Evolutionary conservation across 1,140 invertebrate genomes (phyloP).

Genomic region (Cotesia glomerata): DNA sequence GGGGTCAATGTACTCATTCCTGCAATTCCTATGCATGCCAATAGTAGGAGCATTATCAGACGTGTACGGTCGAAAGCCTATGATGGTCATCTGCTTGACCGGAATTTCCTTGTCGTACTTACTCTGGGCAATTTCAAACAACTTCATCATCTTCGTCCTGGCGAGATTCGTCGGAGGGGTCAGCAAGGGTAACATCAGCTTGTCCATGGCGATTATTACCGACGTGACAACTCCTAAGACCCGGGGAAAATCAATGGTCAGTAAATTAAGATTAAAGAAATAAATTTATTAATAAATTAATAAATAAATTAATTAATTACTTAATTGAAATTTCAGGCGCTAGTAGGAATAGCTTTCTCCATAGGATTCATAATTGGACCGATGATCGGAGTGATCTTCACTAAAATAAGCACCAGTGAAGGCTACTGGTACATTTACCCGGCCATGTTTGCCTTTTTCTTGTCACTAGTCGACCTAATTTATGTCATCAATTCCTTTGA

Average conservation of each 20-base stretch:
- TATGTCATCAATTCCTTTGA: conserved; percentile 79
- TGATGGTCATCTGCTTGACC: conserved; percentile 85
- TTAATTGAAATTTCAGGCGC: conserved; percentile 70
- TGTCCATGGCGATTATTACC: conserved; percentile 94
- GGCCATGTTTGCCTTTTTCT: conserved; percentile 82
- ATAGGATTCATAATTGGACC: conserved; percentile 96
- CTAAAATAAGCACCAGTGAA: conserved; percentile 69
- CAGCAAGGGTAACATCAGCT: conserved; percentile 95
- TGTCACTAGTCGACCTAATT: conserved; percentile 80
- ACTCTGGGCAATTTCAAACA: conserved; percentile 87
- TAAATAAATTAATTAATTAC: neutral
- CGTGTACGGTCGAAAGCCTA: conserved; percentile 88
- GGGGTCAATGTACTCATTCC: conserved; percentile 95
- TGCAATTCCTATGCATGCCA: conserved; percentile 95
- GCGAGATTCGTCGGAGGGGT: conserved; percentile 67
- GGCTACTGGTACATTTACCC: conserved; percentile 83
- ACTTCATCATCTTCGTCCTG: conserved; percentile 41
- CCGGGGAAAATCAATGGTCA: conserved; percentile 92
- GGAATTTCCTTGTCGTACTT: conserved; percentile 87
- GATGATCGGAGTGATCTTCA: conserved; percentile 91
- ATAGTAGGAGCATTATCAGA: conserved; percentile 94
- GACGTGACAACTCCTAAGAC: conserved; percentile 85
- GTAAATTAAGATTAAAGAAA: conserved; percentile 30
- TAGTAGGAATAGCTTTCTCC: conserved; percentile 97
- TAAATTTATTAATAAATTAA: neutral